Conservation (phyloP, 2,888 invertebrate genomes). For the Ephialtes manifestator region DNA sequence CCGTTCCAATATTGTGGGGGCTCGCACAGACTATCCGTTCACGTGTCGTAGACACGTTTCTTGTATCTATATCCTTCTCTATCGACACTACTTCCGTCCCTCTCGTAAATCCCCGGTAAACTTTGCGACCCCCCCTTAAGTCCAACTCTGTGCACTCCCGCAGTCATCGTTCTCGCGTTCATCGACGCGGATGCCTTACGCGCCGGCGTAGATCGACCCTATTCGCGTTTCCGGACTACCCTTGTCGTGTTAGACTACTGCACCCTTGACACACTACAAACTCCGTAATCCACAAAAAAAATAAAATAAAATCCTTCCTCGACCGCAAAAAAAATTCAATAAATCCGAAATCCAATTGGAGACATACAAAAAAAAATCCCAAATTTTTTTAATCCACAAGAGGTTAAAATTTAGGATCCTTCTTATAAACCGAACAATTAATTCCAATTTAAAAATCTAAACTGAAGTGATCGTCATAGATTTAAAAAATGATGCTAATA, state of each 20-base stretch:
- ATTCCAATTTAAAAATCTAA: too few species aligned
- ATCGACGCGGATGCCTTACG: conserved; percentile 65
- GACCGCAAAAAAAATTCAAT: neutral
- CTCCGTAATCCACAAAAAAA: neutral
- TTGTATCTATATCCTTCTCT: conserved; percentile 19
- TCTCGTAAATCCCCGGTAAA: conserved; percentile 23
- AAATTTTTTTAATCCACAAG: neutral
- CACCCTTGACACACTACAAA: conserved; percentile 11
- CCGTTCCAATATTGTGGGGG: conserved; percentile 5
- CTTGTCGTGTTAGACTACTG: neutral
- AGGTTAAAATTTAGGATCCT: neutral
- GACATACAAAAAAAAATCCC: neutral
- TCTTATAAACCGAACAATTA: too few species aligned
- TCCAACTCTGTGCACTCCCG: conserved; percentile 1
- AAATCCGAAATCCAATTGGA: neutral
- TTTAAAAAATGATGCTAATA: neutral
- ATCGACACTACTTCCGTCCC: conserved; percentile 43
- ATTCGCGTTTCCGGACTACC: conserved; percentile 28
- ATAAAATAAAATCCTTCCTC: neutral
- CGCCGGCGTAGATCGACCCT: conserved; percentile 61
- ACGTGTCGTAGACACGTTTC: conserved; percentile 52
- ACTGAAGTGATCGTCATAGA: neutral
- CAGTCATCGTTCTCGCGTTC: conserved; percentile 69
- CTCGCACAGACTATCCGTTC: conserved; percentile 37
- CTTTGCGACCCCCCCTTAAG: neutral